A percentile compares a stretch with the other conserved stretches of the same genome.
phyloP scores from a whole-genome alignment of 2,888 invertebrate genomes.

The Girardia tigrina region DNA sequence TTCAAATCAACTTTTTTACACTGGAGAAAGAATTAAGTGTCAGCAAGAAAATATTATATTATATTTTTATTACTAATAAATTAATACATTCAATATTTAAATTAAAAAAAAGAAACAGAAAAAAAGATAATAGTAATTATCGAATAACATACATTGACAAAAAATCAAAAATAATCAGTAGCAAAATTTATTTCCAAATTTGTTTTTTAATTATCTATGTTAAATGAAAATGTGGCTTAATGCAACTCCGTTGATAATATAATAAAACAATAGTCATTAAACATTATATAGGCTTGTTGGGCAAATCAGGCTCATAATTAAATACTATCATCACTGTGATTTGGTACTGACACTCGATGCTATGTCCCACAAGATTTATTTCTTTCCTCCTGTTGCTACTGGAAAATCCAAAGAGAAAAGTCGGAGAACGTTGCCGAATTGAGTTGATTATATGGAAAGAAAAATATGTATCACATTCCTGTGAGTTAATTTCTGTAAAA shows the following conservation, averaged over 20 bases:
- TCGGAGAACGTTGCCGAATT: background rate
- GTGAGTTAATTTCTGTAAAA: constrained; percentile 7
- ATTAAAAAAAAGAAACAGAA: background rate
- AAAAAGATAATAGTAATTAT: background rate
- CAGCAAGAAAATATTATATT: too few relatives aligned
- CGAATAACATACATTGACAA: background rate
- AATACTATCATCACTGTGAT: constrained; percentile 16
- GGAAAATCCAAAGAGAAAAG: background rate
- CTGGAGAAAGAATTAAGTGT: too few relatives aligned
- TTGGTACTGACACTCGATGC: background rate
- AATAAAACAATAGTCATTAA: constrained; percentile 23
- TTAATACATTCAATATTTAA: background rate
- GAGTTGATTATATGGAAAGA: background rate
- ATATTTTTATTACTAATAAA: too few relatives aligned
- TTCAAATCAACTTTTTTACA: too few relatives aligned
- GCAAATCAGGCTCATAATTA: constrained; percentile 16
- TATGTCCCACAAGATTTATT: constrained; percentile 15
- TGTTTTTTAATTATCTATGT: background rate
- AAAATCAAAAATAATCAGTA: constrained; percentile 3
- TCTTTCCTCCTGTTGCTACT: background rate
- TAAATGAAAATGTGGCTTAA: background rate
- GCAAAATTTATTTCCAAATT: background rate
- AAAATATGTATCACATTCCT: constrained; percentile 23
- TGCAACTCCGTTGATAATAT: background rate
- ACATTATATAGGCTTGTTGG: background rate